Conservation (phyloP, 53 echinoderm and acorn worm species). For the Patiria pectinifera region DNA sequence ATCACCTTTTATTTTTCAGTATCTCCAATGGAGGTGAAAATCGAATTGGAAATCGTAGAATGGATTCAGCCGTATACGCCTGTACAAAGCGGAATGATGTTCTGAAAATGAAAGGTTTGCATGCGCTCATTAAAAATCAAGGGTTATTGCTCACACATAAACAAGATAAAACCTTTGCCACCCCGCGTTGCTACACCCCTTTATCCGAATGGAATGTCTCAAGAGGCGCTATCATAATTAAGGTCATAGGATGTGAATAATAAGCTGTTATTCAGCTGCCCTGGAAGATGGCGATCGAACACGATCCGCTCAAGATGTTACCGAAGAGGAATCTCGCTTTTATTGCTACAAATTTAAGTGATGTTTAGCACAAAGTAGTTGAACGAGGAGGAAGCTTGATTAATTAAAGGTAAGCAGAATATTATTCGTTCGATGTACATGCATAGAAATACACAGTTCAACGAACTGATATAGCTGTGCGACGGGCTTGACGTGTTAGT, state of each 20-base stretch:
- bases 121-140: too few species aligned
- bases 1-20: too few species aligned
- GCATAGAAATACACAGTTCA: background rate
- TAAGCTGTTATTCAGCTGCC: background rate
- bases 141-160: too few species aligned
- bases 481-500: too few species aligned
- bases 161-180: too few species aligned
- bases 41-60: too few species aligned
- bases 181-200: background rate
- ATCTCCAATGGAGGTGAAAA: too few species aligned
- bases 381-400: background rate
- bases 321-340: background rate
- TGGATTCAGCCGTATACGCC: too few species aligned
- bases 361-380: background rate
- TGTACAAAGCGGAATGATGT: too few species aligned
- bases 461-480: too few species aligned
- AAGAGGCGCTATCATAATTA: background rate
- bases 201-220: background rate
- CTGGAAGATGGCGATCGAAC: background rate
- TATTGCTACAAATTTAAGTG: background rate
- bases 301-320: background rate
- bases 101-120: too few species aligned
- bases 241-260: background rate
- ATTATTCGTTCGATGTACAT: background rate
- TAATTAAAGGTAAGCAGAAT: background rate